Evolutionary conservation across 2,797 vertebrate genomes (phyloP).

Genomic region (Erethizon dorsatum): DNA sequence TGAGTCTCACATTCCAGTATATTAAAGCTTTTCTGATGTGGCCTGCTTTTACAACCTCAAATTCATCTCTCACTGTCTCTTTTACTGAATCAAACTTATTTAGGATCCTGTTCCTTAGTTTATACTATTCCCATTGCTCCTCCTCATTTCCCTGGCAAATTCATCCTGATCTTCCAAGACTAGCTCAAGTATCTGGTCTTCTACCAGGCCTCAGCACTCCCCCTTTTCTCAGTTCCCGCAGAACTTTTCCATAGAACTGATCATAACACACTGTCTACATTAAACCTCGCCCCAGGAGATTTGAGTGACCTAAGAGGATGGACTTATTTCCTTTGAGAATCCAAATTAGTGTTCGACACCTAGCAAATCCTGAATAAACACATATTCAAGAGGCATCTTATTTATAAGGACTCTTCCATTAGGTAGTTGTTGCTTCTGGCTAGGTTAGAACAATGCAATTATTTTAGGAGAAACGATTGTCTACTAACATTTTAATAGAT

Average conservation of each 20-base stretch:
- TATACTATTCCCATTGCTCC: neutral
- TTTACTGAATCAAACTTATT: neutral
- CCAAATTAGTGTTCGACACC: neutral
- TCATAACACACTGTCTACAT: neutral
- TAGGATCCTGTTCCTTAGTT: neutral
- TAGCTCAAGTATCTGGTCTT: neutral
- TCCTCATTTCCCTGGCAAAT: neutral
- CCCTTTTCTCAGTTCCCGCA: neutral
- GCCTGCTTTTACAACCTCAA: neutral
- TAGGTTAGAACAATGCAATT: neutral
- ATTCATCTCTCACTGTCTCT: neutral
- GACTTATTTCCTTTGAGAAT: neutral
- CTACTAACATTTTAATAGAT: neutral
- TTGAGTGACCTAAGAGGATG: neutral
- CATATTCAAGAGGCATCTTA: neutral
- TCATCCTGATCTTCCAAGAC: neutral
- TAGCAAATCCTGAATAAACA: neutral
- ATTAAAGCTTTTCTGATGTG: neutral
- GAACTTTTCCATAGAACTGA: neutral
- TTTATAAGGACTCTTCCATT: neutral
- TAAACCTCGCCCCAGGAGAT: neutral
- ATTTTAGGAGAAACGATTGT: neutral
- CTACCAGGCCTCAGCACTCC: rapidly evolving
- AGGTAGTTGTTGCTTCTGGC: neutral
- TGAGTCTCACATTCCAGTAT: neutral